Percentiles rank a stretch among this genome's conserved stretches.
These are phyloP conservation scores for Acrocephalus kingi DNA, from an alignment of 2,113 vertebrate genomes.

Conservation along the genomic window DNA sequence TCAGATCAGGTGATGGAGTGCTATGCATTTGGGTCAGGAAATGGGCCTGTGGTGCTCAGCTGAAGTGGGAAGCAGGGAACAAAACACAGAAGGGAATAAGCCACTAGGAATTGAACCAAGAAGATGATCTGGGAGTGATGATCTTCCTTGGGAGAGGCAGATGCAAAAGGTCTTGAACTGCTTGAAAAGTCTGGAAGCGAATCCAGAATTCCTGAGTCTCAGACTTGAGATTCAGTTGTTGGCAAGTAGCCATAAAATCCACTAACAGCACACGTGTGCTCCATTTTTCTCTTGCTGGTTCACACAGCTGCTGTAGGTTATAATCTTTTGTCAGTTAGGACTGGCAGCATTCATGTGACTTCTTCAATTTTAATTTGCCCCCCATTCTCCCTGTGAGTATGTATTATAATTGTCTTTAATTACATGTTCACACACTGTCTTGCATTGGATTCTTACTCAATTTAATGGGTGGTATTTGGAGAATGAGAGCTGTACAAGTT, in stretches of 20 bases:
- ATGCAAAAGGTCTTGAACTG: neutral
- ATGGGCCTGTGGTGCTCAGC: neutral
- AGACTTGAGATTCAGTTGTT: neutral
- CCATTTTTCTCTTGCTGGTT: neutral
- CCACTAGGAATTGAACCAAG: neutral
- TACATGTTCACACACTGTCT: neutral
- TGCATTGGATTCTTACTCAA: neutral
- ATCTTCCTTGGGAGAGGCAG: neutral
- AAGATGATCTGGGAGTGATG: neutral
- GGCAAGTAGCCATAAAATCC: neutral
- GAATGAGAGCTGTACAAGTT: neutral
- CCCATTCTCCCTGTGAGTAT: neutral
- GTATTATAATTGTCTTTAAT: slow-evolving; percentile 28
- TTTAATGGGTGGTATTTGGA: neutral
- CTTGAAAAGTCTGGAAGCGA: neutral
- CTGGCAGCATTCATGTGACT: neutral
- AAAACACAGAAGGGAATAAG: neutral
- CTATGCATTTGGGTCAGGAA: neutral
- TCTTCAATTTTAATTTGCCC: neutral
- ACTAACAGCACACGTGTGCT: neutral
- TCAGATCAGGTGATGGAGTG: neutral
- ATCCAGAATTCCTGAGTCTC: neutral
- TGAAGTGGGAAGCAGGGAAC: neutral
- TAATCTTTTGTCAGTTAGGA: neutral
- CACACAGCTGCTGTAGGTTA: slow-evolving; percentile 21